Percentiles rank a stretch among this genome's conserved stretches.
phyloP scores from a whole-genome alignment of 2,113 vertebrate species.

The Columbina picui region DNA sequence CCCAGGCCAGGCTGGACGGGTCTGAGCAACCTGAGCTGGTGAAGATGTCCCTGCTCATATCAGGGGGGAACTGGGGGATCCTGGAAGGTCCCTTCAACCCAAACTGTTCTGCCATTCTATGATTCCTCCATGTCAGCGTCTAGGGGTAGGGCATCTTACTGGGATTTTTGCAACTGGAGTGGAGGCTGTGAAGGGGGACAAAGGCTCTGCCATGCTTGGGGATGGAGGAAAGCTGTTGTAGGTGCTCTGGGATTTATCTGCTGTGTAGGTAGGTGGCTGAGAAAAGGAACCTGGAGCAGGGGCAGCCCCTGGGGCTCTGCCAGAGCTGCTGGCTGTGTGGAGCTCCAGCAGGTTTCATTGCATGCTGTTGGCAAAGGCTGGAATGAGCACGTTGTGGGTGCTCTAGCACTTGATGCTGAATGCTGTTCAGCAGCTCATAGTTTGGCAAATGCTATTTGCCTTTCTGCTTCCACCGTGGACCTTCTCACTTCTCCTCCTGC shows the following conservation, averaged over 20 bases:
- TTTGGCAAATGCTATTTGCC: neutral
- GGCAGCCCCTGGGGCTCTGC: neutral
- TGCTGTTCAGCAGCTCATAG: neutral
- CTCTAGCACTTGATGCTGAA: neutral
- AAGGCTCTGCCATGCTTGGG: fast-evolving
- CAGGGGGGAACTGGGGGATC: no score
- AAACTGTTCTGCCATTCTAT: no score
- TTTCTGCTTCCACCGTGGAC: neutral
- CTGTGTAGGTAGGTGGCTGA: neutral
- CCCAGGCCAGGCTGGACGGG: no score
- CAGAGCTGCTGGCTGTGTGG: fast-evolving
- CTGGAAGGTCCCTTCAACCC: no score
- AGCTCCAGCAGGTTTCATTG: neutral
- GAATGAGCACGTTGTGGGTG: neutral
- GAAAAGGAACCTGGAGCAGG: neutral
- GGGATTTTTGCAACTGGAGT: no score
- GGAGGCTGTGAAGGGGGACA: neutral
- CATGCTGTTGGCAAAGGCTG: neutral
- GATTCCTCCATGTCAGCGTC: no score
- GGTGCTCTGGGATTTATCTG: neutral
- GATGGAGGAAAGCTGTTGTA: neutral
- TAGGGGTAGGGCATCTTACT: no score
- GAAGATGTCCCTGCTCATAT: no score
- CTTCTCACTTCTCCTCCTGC: neutral
- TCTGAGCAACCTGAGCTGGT: no score